Percentiles rank a stretch among this genome's conserved stretches.
These are phyloP conservation scores for Rousettus madagascariensis DNA, from an alignment of 2,797 vertebrate species.

Conservation along the genomic window DNA sequence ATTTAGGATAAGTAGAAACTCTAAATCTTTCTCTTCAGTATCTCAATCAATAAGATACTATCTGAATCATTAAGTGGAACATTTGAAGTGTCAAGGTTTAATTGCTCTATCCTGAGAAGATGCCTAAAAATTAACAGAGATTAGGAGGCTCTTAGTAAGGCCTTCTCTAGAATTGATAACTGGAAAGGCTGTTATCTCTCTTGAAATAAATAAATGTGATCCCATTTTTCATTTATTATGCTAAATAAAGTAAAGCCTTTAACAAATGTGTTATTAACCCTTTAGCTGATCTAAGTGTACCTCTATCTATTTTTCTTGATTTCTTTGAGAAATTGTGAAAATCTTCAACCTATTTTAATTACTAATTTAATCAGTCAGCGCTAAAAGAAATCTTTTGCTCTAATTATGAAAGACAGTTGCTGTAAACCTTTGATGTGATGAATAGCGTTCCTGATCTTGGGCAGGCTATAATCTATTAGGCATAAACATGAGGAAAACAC, in stretches of 20 bases:
- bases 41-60: not conserved
- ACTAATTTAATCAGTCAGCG: slow-evolving; percentile 57
- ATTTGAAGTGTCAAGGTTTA: slow-evolving; percentile 36
- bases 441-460: slow-evolving; percentile 44
- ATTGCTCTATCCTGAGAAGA: slow-evolving; percentile 28
- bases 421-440: slow-evolving; percentile 37
- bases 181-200: not conserved
- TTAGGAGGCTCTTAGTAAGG: not conserved
- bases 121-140: slow-evolving; percentile 40
- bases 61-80: not conserved
- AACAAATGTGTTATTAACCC: not conserved
- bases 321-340: slow-evolving; percentile 48
- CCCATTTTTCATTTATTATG: slow-evolving; percentile 42
- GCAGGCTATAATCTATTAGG: slow-evolving; percentile 62
- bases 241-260: slow-evolving; percentile 42
- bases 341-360: slow-evolving; percentile 60
- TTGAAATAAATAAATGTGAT: slow-evolving; percentile 26
- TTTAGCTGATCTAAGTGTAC: slow-evolving; percentile 30
- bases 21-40: not conserved
- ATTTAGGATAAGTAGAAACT: not conserved
- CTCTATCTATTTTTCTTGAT: not conserved
- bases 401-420: slow-evolving; percentile 64
- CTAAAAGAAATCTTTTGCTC: slow-evolving; percentile 42
- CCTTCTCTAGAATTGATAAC: not conserved
- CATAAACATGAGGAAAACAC: not conserved